A percentile compares a stretch with the other conserved stretches of the same genome.
phyloP scores from a whole-genome alignment of 2,888 invertebrate genomes.

The Oegoconia quadripuncta region DNA sequence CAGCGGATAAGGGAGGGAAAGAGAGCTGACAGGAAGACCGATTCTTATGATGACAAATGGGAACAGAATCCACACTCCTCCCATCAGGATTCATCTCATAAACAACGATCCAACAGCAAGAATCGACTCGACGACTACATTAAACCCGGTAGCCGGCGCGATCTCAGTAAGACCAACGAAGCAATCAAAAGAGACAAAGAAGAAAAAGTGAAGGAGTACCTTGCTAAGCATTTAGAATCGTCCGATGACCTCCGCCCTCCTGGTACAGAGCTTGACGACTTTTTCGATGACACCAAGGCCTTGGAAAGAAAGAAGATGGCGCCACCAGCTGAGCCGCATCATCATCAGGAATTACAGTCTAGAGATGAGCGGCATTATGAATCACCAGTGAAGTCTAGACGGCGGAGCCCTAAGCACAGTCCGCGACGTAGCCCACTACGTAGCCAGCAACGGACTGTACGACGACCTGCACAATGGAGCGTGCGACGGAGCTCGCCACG shows the following conservation, averaged over 20 bases:
- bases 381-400: slow-evolving; percentile 23
- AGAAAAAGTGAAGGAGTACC: slow-evolving; percentile 62
- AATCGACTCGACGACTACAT: slow-evolving; percentile 49
- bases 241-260: slow-evolving; percentile 60
- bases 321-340: slow-evolving; percentile 12
- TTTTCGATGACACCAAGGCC: slow-evolving; percentile 38
- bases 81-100: slow-evolving; percentile 4
- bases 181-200: slow-evolving; percentile 67
- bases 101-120: slow-evolving; percentile 26
- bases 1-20: slow-evolving; percentile 42
- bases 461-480: slow-evolving; percentile 23
- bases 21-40: slow-evolving; percentile 12
- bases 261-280: slow-evolving; percentile 69
- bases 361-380: slow-evolving; percentile 10
- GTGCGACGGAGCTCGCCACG: slow-evolving; percentile 17
- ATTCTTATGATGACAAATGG: background rate
- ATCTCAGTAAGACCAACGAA: slow-evolving; percentile 63
- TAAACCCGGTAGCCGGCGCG: slow-evolving; percentile 66
- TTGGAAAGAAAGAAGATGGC: slow-evolving; percentile 25
- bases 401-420: slow-evolving; percentile 22
- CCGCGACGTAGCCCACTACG: slow-evolving; percentile 19
- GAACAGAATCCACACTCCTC: no score
- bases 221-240: slow-evolving; percentile 62
- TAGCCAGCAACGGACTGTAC: slow-evolving; percentile 16
- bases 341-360: slow-evolving; percentile 9